These are phyloP conservation scores for Celastrina argiolus DNA, from an alignment of 2,888 invertebrate genomes.

Conservation along the genomic window DNA sequence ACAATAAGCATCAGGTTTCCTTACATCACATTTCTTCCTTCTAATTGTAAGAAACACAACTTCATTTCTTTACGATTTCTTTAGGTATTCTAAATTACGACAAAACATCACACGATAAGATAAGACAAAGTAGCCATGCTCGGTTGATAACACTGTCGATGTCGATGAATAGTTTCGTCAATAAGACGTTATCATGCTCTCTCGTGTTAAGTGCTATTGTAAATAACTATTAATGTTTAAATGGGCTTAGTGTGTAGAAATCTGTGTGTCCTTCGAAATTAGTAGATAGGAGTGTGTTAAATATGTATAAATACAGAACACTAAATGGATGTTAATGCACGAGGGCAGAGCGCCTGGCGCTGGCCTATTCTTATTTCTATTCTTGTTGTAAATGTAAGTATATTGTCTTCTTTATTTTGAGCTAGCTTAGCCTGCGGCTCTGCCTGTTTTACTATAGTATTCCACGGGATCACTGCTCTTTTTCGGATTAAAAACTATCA, in stretches of 20 bases:
- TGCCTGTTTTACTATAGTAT: too few species aligned
- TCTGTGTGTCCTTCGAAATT: slow-evolving; percentile 17
- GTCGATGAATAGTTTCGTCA: slow-evolving; percentile 56
- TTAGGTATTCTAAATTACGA: slow-evolving; percentile 33
- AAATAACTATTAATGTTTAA: slow-evolving; percentile 29
- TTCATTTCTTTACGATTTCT: slow-evolving; percentile 18
- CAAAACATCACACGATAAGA: slow-evolving; percentile 57
- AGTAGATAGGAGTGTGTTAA: slow-evolving; percentile 24
- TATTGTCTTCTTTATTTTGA: too few species aligned
- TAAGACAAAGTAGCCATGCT: slow-evolving; percentile 64
- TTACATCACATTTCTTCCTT: too few species aligned
- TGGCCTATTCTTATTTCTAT: slow-evolving; percentile 63
- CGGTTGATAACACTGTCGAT: slow-evolving; percentile 62
- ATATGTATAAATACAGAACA: slow-evolving; percentile 37
- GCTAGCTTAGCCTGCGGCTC: too few species aligned
- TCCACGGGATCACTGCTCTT: too few species aligned
- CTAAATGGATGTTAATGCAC: slow-evolving; percentile 62
- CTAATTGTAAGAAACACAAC: neutral
- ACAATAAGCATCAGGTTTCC: too few species aligned
- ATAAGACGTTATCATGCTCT: slow-evolving; percentile 53
- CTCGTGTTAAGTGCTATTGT: slow-evolving; percentile 27
- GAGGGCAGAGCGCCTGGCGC: slow-evolving; percentile 56
- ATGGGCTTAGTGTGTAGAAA: slow-evolving; percentile 29
- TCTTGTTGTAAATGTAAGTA: slow-evolving; percentile 64
- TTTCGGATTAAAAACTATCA: too few species aligned